Conservation (phyloP, 2,113 vertebrate species). For the Apodemus sylvaticus region DNA sequence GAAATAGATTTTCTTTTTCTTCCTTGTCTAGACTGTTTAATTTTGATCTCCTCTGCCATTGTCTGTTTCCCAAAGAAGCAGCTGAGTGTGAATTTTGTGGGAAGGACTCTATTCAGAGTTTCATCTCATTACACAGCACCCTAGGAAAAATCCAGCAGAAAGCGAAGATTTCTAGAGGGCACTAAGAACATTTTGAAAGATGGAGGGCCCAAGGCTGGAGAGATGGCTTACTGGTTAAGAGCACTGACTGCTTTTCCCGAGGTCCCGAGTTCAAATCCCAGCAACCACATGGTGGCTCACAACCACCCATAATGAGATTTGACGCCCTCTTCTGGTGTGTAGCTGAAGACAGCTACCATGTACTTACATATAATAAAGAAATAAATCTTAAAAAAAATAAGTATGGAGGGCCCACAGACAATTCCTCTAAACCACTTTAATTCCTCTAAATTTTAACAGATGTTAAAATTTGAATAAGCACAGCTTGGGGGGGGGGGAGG, state of each 20-base stretch:
- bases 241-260: no score
- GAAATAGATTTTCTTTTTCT: slow-evolving; percentile 63
- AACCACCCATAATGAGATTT: no score
- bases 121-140: slow-evolving; percentile 26
- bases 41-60: slow-evolving; percentile 54
- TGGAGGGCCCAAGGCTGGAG: neutral
- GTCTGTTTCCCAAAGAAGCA: slow-evolving; percentile 62
- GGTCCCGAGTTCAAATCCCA: no score
- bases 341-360: no score
- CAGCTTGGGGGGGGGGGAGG: neutral
- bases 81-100: slow-evolving; percentile 60
- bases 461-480: neutral
- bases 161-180: slow-evolving; percentile 42
- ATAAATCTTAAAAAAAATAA: no score
- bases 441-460: no score
- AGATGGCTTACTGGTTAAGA: no score
- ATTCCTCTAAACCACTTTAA: no score
- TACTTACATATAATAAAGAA: no score
- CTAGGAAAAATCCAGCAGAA: slow-evolving; percentile 44
- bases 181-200: slow-evolving; percentile 40
- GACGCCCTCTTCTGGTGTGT: no score
- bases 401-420: no score
- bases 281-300: no score
- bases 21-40: slow-evolving; percentile 65
- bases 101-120: slow-evolving; percentile 50